Percentiles rank a stretch among this genome's conserved stretches.
phyloP scores from a whole-genome alignment of 2,888 invertebrate genomes.

The Amiota mariae region DNA sequence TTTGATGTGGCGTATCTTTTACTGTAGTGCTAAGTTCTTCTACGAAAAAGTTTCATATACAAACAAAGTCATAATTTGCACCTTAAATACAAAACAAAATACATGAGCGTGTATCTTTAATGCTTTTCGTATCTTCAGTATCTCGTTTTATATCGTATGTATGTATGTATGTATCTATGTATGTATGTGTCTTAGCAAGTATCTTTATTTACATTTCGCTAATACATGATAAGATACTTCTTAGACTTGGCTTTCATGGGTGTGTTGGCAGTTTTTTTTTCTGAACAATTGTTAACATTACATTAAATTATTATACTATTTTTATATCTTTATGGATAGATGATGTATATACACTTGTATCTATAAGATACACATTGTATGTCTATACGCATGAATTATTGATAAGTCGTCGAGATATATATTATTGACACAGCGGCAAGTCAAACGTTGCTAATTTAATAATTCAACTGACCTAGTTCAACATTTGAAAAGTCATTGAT shows the following conservation, averaged over 20 bases:
- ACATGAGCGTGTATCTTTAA: slow-evolving; percentile 25
- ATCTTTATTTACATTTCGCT: slow-evolving; percentile 16
- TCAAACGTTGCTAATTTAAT: slow-evolving; percentile 57
- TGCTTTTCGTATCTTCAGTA: slow-evolving; percentile 22
- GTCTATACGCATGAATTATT: not conserved
- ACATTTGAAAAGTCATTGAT: not conserved
- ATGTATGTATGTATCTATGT: not conserved
- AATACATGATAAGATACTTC: slow-evolving; percentile 22
- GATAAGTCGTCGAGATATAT: not conserved
- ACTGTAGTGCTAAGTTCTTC: not conserved
- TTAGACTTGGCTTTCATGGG: not conserved
- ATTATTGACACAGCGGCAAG: slow-evolving; percentile 30
- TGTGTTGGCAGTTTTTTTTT: not conserved
- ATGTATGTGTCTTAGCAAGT: not conserved
- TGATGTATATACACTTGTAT: not conserved
- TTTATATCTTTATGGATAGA: slow-evolving; percentile 8
- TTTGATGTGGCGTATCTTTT: slow-evolving; percentile 1
- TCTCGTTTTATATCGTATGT: too few species aligned
- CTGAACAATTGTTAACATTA: too few species aligned
- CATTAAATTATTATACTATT: not conserved
- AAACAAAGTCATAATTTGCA: slow-evolving; percentile 46
- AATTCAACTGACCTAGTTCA: slow-evolving; percentile 59
- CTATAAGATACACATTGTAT: not conserved
- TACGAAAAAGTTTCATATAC: not conserved
- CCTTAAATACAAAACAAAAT: slow-evolving; percentile 28